Base-by-base conservation (phyloP, 2,113 vertebrate species). In the Apodemus sylvaticus region DNA sequence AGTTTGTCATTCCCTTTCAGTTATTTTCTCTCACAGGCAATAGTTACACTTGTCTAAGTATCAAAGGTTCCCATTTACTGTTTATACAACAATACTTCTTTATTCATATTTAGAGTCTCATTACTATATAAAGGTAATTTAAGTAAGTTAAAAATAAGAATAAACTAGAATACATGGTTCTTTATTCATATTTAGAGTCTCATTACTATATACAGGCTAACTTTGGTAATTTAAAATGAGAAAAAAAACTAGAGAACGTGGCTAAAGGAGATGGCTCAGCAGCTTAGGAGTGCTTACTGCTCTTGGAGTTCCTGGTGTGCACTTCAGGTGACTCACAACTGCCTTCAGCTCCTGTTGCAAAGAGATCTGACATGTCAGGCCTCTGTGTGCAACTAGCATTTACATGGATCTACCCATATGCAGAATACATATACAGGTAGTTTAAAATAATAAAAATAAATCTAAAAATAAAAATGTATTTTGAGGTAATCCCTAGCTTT, bases 221-320 rank as follows among this genome's bases (percentile, higher is more conserved):
- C n/a, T n/a, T n/a, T n/a, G n/a, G n/a, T 92, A 94, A 73, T 3
- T 29, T 51, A 39, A 74, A 95, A 81, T 62, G 92, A 81, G 90
- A 45, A 82, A 86, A 39, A n/a, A 94, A 83, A 5, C 16, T 83
- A 42, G 7, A 42, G 55, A 60, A 3, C 22, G 8, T 55, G n/a
- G n/a, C 16, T n/a, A 17, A 3, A 62, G 55, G 58, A 29, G n/a
- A 42, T 42, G 81, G 24, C n/a, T 83, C 55, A 36, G 6, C 26
- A 12, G 12, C 62, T 39, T 83, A 29, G 22, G 81, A 83, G 55
- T 42, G n/a, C 13, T 42, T 29, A 17, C 24, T 62, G 58, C 24
- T 83, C n/a, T 39, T 62, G 55, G 11, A 42, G 81, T 42, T 62
- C n/a, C 58, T 26, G 29, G n/a, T 7, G 5, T 39, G 24, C 13